phyloP scores from a whole-genome alignment of 2,888 invertebrate species.

The Drosophila lacicola region DNA sequence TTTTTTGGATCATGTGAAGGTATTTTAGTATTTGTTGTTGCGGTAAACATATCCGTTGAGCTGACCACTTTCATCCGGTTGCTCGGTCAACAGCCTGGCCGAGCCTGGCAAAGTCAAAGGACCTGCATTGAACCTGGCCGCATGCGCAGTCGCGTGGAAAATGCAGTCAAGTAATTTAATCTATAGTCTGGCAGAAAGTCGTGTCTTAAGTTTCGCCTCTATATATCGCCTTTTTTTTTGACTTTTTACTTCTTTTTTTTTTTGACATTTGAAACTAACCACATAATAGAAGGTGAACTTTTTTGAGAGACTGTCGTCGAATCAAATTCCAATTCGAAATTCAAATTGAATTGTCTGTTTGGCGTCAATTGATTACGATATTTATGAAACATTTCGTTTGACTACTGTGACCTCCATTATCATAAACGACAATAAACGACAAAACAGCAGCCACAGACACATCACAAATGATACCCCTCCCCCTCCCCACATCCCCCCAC shows the following conservation, averaged over 20 bases:
- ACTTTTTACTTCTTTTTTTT: neutral
- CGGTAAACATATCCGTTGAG: conserved; percentile 77
- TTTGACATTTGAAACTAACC: conserved; percentile 14
- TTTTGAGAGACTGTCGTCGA: conserved; percentile 30
- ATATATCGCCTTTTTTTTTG: neutral
- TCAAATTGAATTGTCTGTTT: conserved; percentile 61
- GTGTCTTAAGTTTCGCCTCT: conserved; percentile 60
- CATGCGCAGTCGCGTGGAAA: conserved; percentile 79
- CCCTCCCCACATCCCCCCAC: conserved; percentile 2
- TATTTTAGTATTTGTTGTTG: conserved; percentile 46
- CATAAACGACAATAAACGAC: conserved; percentile 71
- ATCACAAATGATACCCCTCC: conserved; percentile 7
- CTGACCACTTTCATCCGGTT: conserved; percentile 79
- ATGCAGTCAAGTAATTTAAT: conserved; percentile 74
- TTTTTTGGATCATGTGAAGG: conserved; percentile 28
- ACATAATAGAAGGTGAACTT: conserved; percentile 60
- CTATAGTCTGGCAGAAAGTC: conserved; percentile 59
- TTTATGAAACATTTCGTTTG: conserved; percentile 83
- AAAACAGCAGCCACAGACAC: conserved; percentile 35
- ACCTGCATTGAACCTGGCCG: conserved; percentile 71
- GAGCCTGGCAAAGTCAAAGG: conserved; percentile 47
- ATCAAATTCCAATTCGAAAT: conserved; percentile 63
- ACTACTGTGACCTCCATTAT: conserved; percentile 84
- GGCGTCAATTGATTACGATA: conserved; percentile 80
- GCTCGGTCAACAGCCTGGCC: conserved; percentile 69